Percentiles rank a stretch among this genome's conserved stretches.
These are phyloP conservation scores for Zaprionus capensis DNA, from an alignment of 1,140 invertebrate species.

Conservation along the genomic window DNA sequence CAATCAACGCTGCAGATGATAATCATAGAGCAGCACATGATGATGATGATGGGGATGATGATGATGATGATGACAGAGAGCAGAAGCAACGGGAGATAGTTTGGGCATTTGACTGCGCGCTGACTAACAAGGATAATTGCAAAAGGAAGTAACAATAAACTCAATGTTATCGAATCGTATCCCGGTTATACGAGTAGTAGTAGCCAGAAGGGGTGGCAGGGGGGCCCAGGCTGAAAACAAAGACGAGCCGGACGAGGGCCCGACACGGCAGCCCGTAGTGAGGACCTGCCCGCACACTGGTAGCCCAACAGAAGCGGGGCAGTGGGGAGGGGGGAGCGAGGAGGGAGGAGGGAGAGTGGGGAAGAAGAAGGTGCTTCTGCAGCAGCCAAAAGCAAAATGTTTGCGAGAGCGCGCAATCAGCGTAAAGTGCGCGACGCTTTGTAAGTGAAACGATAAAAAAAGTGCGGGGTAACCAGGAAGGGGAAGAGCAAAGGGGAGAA, in stretches of 20 bases:
- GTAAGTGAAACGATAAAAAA: constrained; percentile 78
- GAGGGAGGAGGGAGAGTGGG: neutral
- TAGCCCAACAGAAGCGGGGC: neutral
- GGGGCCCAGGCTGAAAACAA: neutral
- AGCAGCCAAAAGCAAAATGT: constrained; percentile 56
- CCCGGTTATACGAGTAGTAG: constrained; percentile 11
- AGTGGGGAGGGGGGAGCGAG: neutral
- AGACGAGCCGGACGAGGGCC: constrained; percentile 16
- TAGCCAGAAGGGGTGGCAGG: neutral
- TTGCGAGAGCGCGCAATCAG: constrained; percentile 77
- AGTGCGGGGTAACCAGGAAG: neutral
- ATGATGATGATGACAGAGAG: constrained; percentile 17
- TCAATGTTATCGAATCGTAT: constrained; percentile 76
- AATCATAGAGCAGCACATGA: neutral
- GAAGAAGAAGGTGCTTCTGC: neutral
- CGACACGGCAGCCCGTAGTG: too few relatives aligned
- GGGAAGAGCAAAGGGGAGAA: constrained; percentile 3
- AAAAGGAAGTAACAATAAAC: constrained; percentile 82
- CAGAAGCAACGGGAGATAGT: constrained; percentile 10
- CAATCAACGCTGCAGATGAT: constrained; percentile 14
- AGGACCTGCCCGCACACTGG: neutral
- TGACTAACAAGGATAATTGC: constrained; percentile 80
- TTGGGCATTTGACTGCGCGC: constrained; percentile 52
- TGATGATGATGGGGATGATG: neutral
- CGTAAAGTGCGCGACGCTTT: constrained; percentile 80